These are phyloP conservation scores for Gymnogyps californianus DNA, from an alignment of 2,113 vertebrate species.

Conservation along the genomic window DNA sequence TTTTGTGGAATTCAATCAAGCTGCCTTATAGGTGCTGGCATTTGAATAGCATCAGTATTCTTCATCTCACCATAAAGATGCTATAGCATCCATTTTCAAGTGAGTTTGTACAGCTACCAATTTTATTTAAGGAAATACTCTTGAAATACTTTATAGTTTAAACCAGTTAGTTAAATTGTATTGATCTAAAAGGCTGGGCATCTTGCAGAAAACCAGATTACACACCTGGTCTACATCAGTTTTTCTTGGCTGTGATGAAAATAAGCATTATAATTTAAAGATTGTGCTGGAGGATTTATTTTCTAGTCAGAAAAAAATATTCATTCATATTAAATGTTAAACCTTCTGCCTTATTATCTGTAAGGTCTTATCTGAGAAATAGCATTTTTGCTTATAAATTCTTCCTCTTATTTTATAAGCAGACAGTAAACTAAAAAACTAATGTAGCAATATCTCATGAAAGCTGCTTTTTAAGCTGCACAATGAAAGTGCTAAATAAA, in stretches of 20 bases:
- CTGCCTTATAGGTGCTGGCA: not conserved
- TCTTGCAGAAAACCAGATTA: not conserved
- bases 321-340: not conserved
- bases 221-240: not conserved
- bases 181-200: not conserved
- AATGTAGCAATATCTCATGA: not conserved
- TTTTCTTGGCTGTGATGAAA: not conserved
- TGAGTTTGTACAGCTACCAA: not conserved
- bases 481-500: not conserved
- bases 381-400: not conserved
- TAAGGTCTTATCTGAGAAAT: not conserved
- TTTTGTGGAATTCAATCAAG: not conserved
- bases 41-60: not conserved
- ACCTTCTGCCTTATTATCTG: not conserved
- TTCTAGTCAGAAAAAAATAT: not conserved
- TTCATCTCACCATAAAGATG: not conserved
- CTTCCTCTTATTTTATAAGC: not conserved
- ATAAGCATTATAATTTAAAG: not conserved
- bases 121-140: not conserved
- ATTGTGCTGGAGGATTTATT: not conserved
- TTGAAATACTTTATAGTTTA: not conserved
- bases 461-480: not conserved
- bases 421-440: not conserved
- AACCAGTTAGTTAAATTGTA: not conserved
- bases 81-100: not conserved